A percentile compares a stretch with the other conserved stretches of the same genome.
phyloP scores from a whole-genome alignment of 1,140 invertebrate species.

The Stegodyphus dumicola region DNA sequence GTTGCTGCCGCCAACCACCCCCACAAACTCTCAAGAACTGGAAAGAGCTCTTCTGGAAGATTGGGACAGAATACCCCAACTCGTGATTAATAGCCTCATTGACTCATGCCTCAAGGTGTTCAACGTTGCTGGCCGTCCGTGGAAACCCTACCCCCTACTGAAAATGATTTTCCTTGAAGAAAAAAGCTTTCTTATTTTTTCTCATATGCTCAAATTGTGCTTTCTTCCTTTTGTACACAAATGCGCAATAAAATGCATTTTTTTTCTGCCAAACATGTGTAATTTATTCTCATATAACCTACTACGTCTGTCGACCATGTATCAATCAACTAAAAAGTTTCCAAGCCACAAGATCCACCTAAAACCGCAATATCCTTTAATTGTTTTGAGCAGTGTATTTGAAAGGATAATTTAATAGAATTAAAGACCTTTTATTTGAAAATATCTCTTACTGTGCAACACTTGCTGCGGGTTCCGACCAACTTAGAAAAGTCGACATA shows the following conservation, averaged over 20 bases:
- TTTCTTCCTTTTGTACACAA: too few relatives aligned
- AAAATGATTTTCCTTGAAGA: conserved; percentile 10
- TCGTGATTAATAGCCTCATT: conserved; percentile 21
- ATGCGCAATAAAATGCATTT: conserved; percentile 6
- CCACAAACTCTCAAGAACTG: conserved; percentile 3
- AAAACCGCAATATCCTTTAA: conserved; percentile 14
- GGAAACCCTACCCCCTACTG: conserved; percentile 26
- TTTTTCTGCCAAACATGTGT: conserved; percentile 4
- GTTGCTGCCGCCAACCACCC: background rate
- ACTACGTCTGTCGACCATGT: conserved; percentile 1
- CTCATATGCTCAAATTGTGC: conserved; percentile 3
- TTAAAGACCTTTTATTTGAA: too few relatives aligned
- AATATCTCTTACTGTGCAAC: too few relatives aligned
- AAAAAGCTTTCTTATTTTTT: conserved; percentile 4
- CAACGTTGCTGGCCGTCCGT: conserved; percentile 1
- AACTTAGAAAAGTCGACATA: too few relatives aligned
- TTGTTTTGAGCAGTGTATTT: background rate
- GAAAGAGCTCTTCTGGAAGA: conserved; percentile 14
- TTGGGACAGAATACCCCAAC: conserved; percentile 22
- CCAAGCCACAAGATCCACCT: conserved; percentile 1
- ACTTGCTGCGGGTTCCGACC: too few relatives aligned
- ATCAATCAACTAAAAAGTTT: conserved; percentile 7
- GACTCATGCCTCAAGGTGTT: conserved; percentile 10
- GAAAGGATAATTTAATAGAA: too few relatives aligned
- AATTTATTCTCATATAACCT: conserved; percentile 25